Base-by-base conservation (phyloP, 2,888 invertebrate species). In the Euzophera pinguis region DNA sequence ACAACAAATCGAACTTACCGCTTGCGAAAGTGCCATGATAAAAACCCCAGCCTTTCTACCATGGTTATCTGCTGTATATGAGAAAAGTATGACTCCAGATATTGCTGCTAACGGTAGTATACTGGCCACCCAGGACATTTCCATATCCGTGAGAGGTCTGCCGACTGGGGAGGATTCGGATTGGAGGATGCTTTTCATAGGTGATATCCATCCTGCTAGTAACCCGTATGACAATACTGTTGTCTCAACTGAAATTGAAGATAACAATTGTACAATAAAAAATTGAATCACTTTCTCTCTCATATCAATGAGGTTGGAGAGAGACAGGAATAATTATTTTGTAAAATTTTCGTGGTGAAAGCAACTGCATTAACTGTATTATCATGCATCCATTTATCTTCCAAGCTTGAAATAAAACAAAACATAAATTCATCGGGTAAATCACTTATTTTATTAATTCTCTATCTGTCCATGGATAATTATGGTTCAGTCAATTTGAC, bases 51-150 rank as follows among this genome's bases (percentile, higher is more conserved):
- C 57, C 64, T 83, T 89, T 42, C 91, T 72, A 1, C 91, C 91
- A 49, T 74, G 76, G 22, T 59, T 67, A 58, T 91, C 85, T 1
- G 85, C 78, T n/a, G 85, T 58, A 47, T 75, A 73, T 7, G 91
- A 77, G 63, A 81, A 91, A 9, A 88, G 49, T 4, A 85, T 69
- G 1, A 84, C 86, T 0, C 71, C 67, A 5, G 72, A 43, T 5
- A 71, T 66, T 9, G 75, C 76, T 1, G 80, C 73, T 57, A 91
- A 62, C 7, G 83, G 74, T 47, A 70, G 56, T 0, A 74, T 71
- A 35, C 91, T 89, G 8, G 88, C 91, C 10, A 91, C 66, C 84
- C 88, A 84, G 0, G 90, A 81, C 13, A 87, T 63, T 53, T 81
- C 78, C 47, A 67, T 70, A 52, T 81, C 73, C 10, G 81, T 75